Evolutionary conservation across 2,797 vertebrate genomes (phyloP).

Genomic region (Smutsia gigantea): DNA sequence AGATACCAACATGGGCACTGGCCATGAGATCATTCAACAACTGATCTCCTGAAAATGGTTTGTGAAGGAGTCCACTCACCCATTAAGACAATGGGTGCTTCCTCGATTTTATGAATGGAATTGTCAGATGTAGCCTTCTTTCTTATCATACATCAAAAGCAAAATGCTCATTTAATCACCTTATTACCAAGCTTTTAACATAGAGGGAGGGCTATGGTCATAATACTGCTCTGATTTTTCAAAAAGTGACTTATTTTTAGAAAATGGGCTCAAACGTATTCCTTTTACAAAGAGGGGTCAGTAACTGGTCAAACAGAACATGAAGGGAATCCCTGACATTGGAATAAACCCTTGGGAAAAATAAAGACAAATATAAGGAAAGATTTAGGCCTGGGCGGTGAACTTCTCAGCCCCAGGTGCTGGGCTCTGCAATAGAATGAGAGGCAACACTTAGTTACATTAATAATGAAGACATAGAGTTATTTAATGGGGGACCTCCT

Average conservation of each 20-base stretch:
- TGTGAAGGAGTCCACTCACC: slow-evolving; percentile 45
- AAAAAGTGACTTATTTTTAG: slow-evolving; percentile 58
- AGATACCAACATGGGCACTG: background rate
- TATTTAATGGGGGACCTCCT: slow-evolving; percentile 85
- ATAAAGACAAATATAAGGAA: slow-evolving; percentile 19
- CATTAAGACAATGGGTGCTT: slow-evolving; percentile 36
- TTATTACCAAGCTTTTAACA: slow-evolving; percentile 72
- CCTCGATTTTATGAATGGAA: background rate
- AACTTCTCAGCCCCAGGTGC: slow-evolving; percentile 86
- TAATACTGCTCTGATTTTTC: slow-evolving; percentile 71
- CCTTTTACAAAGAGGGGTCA: slow-evolving; percentile 81
- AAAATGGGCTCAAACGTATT: slow-evolving; percentile 80
- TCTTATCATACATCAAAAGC: slow-evolving; percentile 61
- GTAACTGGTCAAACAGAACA: slow-evolving; percentile 84
- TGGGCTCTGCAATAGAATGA: slow-evolving; percentile 70
- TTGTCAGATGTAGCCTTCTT: background rate
- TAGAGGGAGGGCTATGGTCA: slow-evolving; percentile 63
- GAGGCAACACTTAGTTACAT: slow-evolving; percentile 77
- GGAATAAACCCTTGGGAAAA: slow-evolving; percentile 75
- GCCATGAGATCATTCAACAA: slow-evolving; percentile 41
- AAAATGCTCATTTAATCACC: slow-evolving; percentile 51
- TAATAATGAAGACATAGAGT: slow-evolving; percentile 84
- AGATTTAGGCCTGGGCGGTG: slow-evolving; percentile 78
- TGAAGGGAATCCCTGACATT: slow-evolving; percentile 77
- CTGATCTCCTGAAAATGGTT: background rate